These are phyloP conservation scores for Lasioglossum baleicum DNA, from an alignment of 1,140 invertebrate species.

Conservation along the genomic window DNA sequence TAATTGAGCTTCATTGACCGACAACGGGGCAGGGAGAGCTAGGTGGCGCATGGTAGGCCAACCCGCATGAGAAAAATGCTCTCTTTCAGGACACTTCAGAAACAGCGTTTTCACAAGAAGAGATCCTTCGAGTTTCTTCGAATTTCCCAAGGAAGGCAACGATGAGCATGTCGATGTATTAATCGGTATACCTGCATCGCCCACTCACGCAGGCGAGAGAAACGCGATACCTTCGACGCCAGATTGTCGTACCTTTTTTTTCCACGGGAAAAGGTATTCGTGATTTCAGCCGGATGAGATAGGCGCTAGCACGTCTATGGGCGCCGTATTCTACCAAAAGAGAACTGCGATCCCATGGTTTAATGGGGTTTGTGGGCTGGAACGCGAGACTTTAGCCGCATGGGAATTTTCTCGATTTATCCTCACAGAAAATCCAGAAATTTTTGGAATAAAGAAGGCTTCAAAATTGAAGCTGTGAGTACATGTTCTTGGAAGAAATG, in stretches of 20 bases:
- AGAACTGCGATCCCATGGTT: background rate
- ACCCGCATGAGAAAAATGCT: slow-evolving; percentile 63
- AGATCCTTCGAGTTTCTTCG: slow-evolving; percentile 1
- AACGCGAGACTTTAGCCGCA: no score
- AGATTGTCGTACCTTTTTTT: slow-evolving; percentile 33
- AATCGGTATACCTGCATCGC: slow-evolving; percentile 53
- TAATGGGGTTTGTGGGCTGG: background rate
- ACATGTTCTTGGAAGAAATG: no score
- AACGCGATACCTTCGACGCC: slow-evolving; percentile 45
- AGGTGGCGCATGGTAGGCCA: slow-evolving; percentile 34
- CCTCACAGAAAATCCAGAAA: no score
- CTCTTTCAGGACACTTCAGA: background rate
- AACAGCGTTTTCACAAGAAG: background rate
- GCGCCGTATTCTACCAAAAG: background rate
- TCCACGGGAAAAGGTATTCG: slow-evolving; percentile 20
- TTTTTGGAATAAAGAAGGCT: no score
- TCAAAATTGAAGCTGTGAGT: no score
- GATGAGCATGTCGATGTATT: slow-evolving; percentile 5
- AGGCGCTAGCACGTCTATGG: background rate
- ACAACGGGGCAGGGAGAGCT: background rate
- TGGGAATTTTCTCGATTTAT: no score
- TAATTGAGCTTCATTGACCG: slow-evolving; percentile 61
- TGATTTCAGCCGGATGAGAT: slow-evolving; percentile 27
- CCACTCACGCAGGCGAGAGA: slow-evolving; percentile 33
- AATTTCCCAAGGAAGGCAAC: slow-evolving; percentile 29